Base-by-base conservation (phyloP, 2,113 vertebrate genomes). In the Pelodiscus sinensis region DNA sequence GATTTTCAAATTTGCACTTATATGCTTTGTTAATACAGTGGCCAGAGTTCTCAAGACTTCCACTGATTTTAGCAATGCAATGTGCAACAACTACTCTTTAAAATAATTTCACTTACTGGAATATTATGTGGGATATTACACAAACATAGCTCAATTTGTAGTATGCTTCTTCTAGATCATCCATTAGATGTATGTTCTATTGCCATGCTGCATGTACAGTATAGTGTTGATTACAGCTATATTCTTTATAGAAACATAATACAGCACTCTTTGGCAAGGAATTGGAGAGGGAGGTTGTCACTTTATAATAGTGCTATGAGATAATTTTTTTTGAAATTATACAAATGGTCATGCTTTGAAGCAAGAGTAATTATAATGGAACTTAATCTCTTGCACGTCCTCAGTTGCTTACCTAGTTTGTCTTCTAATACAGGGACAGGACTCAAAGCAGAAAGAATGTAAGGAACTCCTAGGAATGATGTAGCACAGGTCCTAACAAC, bases 311-410 rank as follows among this genome's bases (percentile, higher is more conserved):
- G 1, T 77, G 5, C 10, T 77, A 14, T 57, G 79, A 58, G 16
- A 83, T 12, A 79, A 79, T 90, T 50, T 65, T 58, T 57, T 95
- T 90, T 90, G 3, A 79, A 87, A 71, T 50, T 80, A 0, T 19
- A 62, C 16, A 18, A 4, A 87, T 60, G 60, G 11, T 31, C 85
- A 3, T 81, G 3, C 8, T 35, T 8, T 12, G 65, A 14, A 68
- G 86, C 22, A 14, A 75, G 16, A 58, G 6, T 13, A 68, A 62
- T 87, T 88, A 51, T 27, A 73, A 75, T 8, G 35, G 38, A 87
- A 3, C 80, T 82, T 60, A 2, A 65, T 14, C 21, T 35, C 75
- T 79, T 71, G 2, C 24, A 4, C 84, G 82, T 54, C 29, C 84
- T 18, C n/a, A 2, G 35, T 10, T 58, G 5, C 35, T 21, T 38